Conservation (phyloP, 2,888 invertebrate species). For the Stictocephala bisonia region DNA sequence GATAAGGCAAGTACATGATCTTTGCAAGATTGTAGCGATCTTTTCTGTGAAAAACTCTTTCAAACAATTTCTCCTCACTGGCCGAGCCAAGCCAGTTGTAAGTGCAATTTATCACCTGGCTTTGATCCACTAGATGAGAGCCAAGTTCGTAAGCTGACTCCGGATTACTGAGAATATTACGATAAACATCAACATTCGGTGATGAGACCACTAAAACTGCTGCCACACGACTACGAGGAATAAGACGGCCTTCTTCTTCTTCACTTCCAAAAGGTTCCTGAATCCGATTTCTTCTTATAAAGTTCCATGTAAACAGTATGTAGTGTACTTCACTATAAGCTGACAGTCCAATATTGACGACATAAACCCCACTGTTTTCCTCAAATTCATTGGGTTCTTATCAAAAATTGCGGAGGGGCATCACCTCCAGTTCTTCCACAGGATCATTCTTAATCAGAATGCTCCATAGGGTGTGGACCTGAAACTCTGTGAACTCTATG, state of each 20-base stretch:
- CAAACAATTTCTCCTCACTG: slow-evolving; percentile 79
- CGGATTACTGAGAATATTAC: slow-evolving; percentile 93
- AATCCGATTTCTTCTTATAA: slow-evolving; percentile 86
- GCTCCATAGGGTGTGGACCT: slow-evolving; percentile 83
- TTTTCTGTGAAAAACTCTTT: slow-evolving; percentile 82
- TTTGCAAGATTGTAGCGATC: slow-evolving; percentile 95
- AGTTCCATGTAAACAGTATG: slow-evolving; percentile 88
- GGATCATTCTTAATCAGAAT: slow-evolving; percentile 84
- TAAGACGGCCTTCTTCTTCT: slow-evolving; percentile 76
- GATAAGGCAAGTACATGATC: slow-evolving; percentile 90
- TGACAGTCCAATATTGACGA: slow-evolving; percentile 87
- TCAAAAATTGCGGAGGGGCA: slow-evolving; percentile 76
- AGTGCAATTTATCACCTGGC: slow-evolving; percentile 91
- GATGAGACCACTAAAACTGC: slow-evolving; percentile 94
- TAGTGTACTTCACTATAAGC: slow-evolving; percentile 85
- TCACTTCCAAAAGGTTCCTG: slow-evolving; percentile 81
- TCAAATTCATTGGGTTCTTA: slow-evolving; percentile 92
- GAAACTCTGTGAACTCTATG: slow-evolving; percentile 91
- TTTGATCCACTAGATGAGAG: slow-evolving; percentile 94
- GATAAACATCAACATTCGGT: slow-evolving; percentile 85
- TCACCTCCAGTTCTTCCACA: slow-evolving; percentile 60
- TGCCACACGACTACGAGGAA: slow-evolving; percentile 91
- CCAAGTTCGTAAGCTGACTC: slow-evolving; percentile 94
- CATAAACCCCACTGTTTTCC: slow-evolving; percentile 89
- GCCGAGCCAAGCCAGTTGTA: slow-evolving; percentile 92